phyloP scores from a whole-genome alignment of 2,113 vertebrate species.

The Electrona antarctica region DNA sequence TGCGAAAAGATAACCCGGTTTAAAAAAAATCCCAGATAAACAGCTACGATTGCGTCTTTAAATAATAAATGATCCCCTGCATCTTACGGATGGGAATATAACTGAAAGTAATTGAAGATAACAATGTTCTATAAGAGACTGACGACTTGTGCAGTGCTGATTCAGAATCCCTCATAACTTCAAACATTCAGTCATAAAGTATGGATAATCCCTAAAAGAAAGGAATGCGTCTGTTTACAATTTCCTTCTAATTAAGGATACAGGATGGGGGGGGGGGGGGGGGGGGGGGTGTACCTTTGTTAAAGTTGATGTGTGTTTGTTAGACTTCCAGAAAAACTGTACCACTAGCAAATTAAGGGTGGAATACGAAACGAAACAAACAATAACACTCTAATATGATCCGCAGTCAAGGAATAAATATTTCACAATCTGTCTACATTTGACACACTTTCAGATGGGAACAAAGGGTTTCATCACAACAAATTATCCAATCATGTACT shows the following conservation, averaged over 20 bases:
- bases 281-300: conserved; percentile 72
- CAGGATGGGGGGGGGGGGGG: conserved; percentile 63
- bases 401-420: conserved; percentile 78
- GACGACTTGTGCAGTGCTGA: conserved; percentile 75
- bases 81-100: conserved; percentile 76
- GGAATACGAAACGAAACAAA: conserved; percentile 78
- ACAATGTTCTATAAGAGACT: conserved; percentile 81
- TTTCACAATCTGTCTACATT: conserved; percentile 79
- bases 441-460: conserved; percentile 75
- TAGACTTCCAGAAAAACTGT: conserved; percentile 70
- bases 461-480: conserved; percentile 73
- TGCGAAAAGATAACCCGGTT: conserved; percentile 76
- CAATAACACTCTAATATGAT: conserved; percentile 78
- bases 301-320: conserved; percentile 76
- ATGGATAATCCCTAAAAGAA: conserved; percentile 79
- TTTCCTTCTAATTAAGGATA: conserved; percentile 80
- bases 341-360: conserved; percentile 74
- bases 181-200: conserved; percentile 84
- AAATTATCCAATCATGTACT: conserved; percentile 71
- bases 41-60: conserved; percentile 81
- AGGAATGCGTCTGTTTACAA: conserved; percentile 76
- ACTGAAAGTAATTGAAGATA: conserved; percentile 85
- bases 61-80: conserved; percentile 84
- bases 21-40: conserved; percentile 80
- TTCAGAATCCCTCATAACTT: conserved; percentile 81